These are phyloP conservation scores for Malurus splendens DNA, from an alignment of 2,797 vertebrate genomes.

Conservation along the genomic window DNA sequence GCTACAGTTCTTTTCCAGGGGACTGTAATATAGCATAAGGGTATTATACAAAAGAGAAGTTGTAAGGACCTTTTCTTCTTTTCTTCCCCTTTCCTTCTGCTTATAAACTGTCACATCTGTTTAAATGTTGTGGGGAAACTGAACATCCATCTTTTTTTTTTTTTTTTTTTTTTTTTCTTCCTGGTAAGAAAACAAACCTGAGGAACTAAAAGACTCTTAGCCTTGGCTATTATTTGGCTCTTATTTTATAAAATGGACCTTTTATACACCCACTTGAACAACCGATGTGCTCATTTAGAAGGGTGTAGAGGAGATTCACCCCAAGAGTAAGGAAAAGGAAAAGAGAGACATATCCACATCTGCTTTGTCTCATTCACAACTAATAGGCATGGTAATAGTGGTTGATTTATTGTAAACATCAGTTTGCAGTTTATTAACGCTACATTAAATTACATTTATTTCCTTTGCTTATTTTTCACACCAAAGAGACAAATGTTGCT, in stretches of 20 bases:
- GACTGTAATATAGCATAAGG: not conserved
- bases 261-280: not conserved
- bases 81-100: constrained; percentile 2
- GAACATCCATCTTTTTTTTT: not conserved
- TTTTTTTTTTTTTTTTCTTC: not conserved
- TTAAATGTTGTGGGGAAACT: not conserved
- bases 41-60: not conserved
- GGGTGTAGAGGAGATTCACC: not conserved
- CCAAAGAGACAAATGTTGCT: constrained; percentile 52
- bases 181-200: not conserved
- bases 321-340: not conserved
- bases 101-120: not conserved
- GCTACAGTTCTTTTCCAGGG: not conserved
- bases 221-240: not conserved
- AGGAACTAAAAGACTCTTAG: not conserved
- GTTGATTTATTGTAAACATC: constrained; percentile 68
- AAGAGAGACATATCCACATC: constrained; percentile 17
- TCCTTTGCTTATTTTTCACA: constrained; percentile 51
- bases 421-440: constrained; percentile 50
- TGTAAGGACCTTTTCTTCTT: not conserved
- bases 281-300: not conserved
- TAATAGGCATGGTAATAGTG: constrained; percentile 53
- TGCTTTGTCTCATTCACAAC: constrained; percentile 53
- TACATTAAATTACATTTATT: constrained; percentile 62
- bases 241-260: not conserved